Percentiles rank a stretch among this genome's conserved stretches.
Conservation (phyloP, 2,797 vertebrate species). For the Crotalus adamanteus region DNA sequence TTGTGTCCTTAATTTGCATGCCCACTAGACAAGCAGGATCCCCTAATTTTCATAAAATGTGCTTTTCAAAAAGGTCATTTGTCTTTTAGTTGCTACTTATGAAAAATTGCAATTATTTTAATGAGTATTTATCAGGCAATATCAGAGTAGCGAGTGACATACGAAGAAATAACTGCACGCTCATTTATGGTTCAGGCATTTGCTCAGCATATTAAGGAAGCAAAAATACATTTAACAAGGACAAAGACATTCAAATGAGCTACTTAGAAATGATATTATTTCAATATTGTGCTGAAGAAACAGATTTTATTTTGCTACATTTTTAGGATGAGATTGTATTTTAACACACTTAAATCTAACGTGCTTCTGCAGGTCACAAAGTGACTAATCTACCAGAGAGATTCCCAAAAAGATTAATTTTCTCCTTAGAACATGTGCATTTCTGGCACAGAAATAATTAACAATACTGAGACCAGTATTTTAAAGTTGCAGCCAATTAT, state of each 20-base stretch:
- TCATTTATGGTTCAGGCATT: not conserved
- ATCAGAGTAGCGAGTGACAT: not conserved
- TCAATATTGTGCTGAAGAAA: fast-evolving
- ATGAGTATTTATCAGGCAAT: slow-evolving; percentile 21
- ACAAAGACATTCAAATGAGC: slow-evolving; percentile 21
- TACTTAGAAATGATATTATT: not conserved
- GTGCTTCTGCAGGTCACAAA: not conserved
- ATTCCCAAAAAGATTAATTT: not conserved
- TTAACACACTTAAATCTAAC: not conserved
- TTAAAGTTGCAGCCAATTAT: not conserved
- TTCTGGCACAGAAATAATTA: not conserved
- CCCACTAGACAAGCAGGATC: not conserved
- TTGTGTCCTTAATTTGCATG: slow-evolving; percentile 32
- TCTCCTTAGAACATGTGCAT: not conserved
- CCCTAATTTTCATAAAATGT: slow-evolving; percentile 35
- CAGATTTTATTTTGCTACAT: not conserved
- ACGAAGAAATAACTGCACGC: not conserved
- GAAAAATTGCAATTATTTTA: slow-evolving; percentile 40
- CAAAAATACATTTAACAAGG: not conserved
- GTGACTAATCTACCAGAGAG: slow-evolving; percentile 14
- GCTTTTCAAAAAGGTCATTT: not conserved
- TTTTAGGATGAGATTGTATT: not conserved
- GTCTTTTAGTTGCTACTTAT: not conserved
- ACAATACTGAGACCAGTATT: not conserved
- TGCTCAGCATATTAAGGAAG: slow-evolving; percentile 1